These are phyloP conservation scores for Palaemon carinicauda DNA, from an alignment of 1,140 invertebrate genomes.

Conservation along the genomic window DNA sequence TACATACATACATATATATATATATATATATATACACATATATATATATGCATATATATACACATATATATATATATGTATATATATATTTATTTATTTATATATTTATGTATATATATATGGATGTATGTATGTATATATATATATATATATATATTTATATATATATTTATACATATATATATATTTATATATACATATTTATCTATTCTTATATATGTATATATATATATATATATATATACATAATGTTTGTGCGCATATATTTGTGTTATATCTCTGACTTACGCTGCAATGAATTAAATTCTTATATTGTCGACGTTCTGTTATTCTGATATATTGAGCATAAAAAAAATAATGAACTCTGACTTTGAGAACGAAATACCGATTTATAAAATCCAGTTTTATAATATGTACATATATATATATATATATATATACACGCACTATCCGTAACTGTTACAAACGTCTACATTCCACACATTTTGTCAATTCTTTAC, in stretches of 20 bases:
- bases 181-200: background rate
- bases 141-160: background rate
- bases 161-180: background rate
- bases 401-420: no score
- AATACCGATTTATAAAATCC: no score
- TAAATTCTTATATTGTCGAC: no score
- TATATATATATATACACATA: background rate
- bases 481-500: no score
- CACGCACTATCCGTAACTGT: no score
- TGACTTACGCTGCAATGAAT: no score
- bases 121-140: background rate
- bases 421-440: no score
- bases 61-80: background rate
- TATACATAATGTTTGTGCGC: background rate
- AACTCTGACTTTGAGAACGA: no score
- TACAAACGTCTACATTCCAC: no score
- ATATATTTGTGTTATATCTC: background rate
- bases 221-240: background rate
- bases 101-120: background rate
- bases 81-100: background rate
- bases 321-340: no score
- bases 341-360: no score
- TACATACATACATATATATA: background rate
- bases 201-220: background rate
- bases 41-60: background rate